phyloP scores from a whole-genome alignment of 2,113 vertebrate species.

The Embiotoca jacksoni region DNA sequence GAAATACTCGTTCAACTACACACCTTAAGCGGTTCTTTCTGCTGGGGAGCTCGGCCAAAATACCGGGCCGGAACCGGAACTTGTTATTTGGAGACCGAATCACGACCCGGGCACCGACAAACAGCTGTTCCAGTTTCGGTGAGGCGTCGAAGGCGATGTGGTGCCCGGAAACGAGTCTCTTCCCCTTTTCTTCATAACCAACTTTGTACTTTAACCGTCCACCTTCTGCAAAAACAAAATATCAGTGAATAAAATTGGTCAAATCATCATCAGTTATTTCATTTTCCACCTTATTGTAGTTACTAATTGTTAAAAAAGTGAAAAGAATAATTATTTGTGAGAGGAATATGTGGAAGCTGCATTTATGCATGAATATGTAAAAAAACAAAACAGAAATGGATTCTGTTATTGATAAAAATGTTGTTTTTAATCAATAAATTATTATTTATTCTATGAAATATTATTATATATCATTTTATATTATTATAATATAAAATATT shows the following conservation, averaged over 20 bases:
- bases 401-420: no score
- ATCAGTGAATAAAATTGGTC: neutral
- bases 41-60: constrained; percentile 93
- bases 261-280: neutral
- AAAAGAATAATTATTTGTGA: no score
- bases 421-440: no score
- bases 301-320: neutral
- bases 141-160: constrained; percentile 90
- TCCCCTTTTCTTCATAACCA: constrained; percentile 91
- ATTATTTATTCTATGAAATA: no score
- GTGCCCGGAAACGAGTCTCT: constrained; percentile 91
- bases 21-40: constrained; percentile 92
- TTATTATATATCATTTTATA: no score
- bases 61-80: constrained; percentile 87
- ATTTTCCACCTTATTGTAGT: neutral
- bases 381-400: no score
- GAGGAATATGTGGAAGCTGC: no score
- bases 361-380: no score
- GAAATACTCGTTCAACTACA: neutral
- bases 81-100: constrained; percentile 89
- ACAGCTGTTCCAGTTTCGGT: constrained; percentile 84
- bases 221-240: constrained; percentile 79
- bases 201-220: constrained; percentile 89
- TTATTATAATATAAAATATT: no score
- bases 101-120: constrained; percentile 91